These are phyloP conservation scores for Mustela nigripes DNA, from an alignment of 2,113 vertebrate genomes.

Conservation along the genomic window DNA sequence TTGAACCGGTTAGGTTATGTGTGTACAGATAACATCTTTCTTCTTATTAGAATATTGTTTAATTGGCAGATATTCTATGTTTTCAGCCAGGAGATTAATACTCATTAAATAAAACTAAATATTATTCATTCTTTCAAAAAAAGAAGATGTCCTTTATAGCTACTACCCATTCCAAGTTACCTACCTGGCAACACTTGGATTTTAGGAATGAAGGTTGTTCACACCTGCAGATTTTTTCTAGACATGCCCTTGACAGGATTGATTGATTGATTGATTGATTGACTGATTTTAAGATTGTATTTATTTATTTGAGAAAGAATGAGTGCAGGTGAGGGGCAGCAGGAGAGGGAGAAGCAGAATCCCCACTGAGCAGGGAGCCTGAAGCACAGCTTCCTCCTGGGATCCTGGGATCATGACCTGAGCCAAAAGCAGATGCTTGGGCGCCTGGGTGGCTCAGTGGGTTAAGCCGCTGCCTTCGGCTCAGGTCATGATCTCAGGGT, in stretches of 20 bases:
- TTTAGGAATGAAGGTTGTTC: background rate
- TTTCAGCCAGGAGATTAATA: constrained; percentile 63
- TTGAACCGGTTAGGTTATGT: background rate
- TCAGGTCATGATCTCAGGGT: too few species aligned
- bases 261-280: too few species aligned
- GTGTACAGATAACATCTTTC: constrained; percentile 37
- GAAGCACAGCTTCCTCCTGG: too few species aligned
- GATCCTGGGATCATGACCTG: background rate
- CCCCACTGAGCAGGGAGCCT: background rate
- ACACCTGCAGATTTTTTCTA: background rate
- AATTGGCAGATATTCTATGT: constrained; percentile 46
- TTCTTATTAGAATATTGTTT: constrained; percentile 44
- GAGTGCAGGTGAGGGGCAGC: background rate
- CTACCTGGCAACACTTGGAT: background rate
- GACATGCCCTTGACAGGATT: background rate
- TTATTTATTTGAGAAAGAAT: background rate
- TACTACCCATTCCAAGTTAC: background rate
- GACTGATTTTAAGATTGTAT: too few species aligned
- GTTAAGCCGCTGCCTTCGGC: too few species aligned
- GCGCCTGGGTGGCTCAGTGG: too few species aligned
- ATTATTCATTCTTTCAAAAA: background rate
- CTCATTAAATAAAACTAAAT: constrained; percentile 63
- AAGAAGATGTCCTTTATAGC: background rate
- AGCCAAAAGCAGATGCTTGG: background rate
- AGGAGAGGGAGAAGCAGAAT: background rate